These are phyloP conservation scores for Potamarius usumacintae DNA, from an alignment of 2,113 vertebrate genomes.

Conservation along the genomic window DNA sequence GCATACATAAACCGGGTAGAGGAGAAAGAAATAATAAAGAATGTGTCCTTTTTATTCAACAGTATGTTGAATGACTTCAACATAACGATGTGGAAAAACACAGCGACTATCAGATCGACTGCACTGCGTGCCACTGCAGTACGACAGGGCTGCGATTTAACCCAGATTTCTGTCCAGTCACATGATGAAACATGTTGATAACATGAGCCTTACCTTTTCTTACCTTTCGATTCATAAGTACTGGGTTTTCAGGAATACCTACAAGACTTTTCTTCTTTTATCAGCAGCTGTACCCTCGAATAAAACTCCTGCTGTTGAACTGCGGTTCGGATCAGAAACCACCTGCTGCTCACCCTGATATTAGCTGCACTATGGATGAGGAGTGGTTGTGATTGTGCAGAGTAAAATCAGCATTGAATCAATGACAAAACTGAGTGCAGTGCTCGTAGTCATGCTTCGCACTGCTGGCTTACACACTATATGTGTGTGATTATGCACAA, in stretches of 20 bases:
- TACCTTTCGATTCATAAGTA: background rate
- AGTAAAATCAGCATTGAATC: background rate
- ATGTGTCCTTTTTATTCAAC: background rate
- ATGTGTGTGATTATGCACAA: background rate
- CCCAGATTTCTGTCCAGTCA: background rate
- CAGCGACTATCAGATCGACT: background rate
- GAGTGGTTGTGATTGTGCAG: background rate
- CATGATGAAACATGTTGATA: background rate
- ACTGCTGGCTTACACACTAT: background rate
- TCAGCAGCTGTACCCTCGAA: background rate
- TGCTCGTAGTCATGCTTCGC: background rate
- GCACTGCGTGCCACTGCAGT: background rate
- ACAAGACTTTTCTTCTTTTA: background rate
- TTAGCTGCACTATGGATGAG: constrained; percentile 22
- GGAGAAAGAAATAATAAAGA: background rate
- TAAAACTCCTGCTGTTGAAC: background rate
- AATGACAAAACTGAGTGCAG: background rate
- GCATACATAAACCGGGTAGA: background rate
- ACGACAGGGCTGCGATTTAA: background rate
- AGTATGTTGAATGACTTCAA: background rate
- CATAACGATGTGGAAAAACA: background rate
- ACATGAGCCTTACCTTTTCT: background rate
- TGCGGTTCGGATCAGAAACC: constrained; percentile 18
- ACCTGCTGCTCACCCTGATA: constrained; percentile 50
- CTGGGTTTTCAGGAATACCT: background rate